A percentile compares a stretch with the other conserved stretches of the same genome.
phyloP scores from a whole-genome alignment of 2,888 invertebrate species.

The Andrena praecox region DNA sequence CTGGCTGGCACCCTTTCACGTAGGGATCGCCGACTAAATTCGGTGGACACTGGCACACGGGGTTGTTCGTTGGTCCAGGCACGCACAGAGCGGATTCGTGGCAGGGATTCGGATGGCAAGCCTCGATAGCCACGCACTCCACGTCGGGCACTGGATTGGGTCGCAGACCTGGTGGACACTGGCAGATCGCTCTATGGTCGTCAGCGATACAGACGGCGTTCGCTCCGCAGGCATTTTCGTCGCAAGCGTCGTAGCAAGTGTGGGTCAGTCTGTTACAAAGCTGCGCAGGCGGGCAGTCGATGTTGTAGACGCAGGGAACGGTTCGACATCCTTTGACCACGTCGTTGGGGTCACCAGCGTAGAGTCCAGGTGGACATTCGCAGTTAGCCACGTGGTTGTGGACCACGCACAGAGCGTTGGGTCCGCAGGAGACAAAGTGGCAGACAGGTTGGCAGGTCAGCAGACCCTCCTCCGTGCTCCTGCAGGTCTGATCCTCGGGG shows the following conservation, averaged over 20 bases:
- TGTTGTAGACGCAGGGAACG: constrained; percentile 94
- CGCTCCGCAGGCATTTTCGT: constrained; percentile 92
- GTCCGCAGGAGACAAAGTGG: constrained; percentile 91
- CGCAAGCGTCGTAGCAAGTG: constrained; percentile 93
- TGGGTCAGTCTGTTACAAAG: constrained; percentile 93
- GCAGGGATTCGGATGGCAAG: constrained; percentile 92
- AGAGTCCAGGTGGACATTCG: constrained; percentile 95
- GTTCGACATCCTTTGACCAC: constrained; percentile 90
- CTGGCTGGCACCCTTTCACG: constrained; percentile 90
- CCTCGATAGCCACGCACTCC: constrained; percentile 90
- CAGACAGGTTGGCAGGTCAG: constrained; percentile 92
- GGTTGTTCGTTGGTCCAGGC: constrained; percentile 88
- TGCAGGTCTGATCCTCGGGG: constrained; percentile 92
- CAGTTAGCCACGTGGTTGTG: constrained; percentile 96
- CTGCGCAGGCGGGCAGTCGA: constrained; percentile 92
- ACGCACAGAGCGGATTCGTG: constrained; percentile 93
- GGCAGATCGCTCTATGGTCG: constrained; percentile 92
- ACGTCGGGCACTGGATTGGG: constrained; percentile 94
- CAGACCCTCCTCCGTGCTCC: constrained; percentile 86
- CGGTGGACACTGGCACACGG: constrained; percentile 92
- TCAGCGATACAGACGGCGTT: constrained; percentile 96
- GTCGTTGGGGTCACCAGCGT: constrained; percentile 94
- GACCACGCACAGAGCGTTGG: constrained; percentile 94
- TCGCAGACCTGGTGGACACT: constrained; percentile 93
- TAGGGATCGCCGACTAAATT: constrained; percentile 92